Evolutionary conservation across 2,113 vertebrate species (phyloP).

Genomic region (Clarias magur): DNA sequence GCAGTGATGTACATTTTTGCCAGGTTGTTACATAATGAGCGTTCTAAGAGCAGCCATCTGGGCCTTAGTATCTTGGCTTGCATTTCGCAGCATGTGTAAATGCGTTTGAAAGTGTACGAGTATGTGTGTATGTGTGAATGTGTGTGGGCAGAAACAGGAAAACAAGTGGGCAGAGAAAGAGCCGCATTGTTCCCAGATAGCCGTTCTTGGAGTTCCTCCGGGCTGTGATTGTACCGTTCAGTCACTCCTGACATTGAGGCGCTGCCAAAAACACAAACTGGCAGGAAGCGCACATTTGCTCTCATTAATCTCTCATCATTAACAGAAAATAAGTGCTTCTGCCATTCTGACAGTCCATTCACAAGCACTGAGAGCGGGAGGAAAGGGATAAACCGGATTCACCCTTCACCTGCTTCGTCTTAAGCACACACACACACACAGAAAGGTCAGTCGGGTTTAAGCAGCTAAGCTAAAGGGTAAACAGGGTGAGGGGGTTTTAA

Average conservation of each 20-base stretch:
- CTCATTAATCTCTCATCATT: constrained; percentile 45
- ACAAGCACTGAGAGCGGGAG: constrained; percentile 11
- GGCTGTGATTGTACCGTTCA: constrained; percentile 36
- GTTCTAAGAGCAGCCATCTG: constrained; percentile 46
- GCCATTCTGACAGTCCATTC: constrained; percentile 28
- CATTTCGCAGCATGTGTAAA: constrained; percentile 38
- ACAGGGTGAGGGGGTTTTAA: not conserved
- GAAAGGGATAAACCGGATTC: constrained; percentile 8
- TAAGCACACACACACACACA: constrained; percentile 19
- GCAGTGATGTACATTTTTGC: constrained; percentile 21
- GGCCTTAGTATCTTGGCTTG: constrained; percentile 44
- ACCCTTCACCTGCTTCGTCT: constrained; percentile 24
- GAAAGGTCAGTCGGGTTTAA: constrained; percentile 23
- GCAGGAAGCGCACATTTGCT: constrained; percentile 34
- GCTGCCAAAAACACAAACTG: constrained; percentile 41
- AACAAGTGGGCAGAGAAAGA: constrained; percentile 47
- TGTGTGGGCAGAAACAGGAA: constrained; percentile 50
- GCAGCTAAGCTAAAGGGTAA: not conserved
- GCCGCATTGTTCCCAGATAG: constrained; percentile 42
- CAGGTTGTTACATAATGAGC: constrained; percentile 44
- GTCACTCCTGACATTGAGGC: constrained; percentile 25
- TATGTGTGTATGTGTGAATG: constrained; percentile 35
- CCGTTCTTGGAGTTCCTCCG: constrained; percentile 5
- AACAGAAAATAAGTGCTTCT: constrained; percentile 32
- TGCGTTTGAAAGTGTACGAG: constrained; percentile 24